Percentiles rank a stretch among this genome's conserved stretches.
phyloP scores from a whole-genome alignment of 2,113 vertebrate species.

The Cryptoleucopteryx plumbea region DNA sequence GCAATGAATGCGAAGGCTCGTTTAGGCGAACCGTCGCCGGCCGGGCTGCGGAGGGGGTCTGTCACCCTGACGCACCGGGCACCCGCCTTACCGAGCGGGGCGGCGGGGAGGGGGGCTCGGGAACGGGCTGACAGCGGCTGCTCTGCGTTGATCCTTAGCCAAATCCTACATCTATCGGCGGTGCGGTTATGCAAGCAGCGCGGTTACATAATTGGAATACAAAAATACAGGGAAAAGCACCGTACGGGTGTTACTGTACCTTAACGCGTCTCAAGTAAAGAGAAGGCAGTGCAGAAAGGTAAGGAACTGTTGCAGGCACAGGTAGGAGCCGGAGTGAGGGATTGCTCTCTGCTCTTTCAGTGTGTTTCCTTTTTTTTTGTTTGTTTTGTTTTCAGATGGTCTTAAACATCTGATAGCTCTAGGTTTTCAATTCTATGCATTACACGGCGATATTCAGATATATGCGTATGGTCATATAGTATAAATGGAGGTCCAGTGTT shows the following conservation, averaged over 20 bases:
- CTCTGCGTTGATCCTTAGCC: not conserved
- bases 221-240: not conserved
- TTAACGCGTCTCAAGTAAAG: not conserved
- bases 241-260: not conserved
- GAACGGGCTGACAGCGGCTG: not conserved
- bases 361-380: not conserved
- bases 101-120: not conserved
- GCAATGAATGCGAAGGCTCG: not conserved
- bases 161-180: conserved; percentile 8
- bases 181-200: conserved; percentile 41
- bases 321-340: not conserved
- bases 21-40: not conserved
- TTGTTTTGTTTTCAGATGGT: not conserved
- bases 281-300: not conserved
- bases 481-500: not conserved
- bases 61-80: not conserved
- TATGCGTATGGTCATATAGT: accelerated
- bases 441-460: not conserved
- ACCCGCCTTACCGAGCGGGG: not conserved
- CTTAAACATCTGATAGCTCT: not conserved
- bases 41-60: not conserved
- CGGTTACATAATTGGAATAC: conserved; percentile 46
- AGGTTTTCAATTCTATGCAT: not conserved
- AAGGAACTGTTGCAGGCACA: not conserved
- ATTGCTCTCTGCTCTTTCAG: not conserved